Conservation (phyloP, 2,113 vertebrate genomes). For the Trochalopteron elliotii region DNA sequence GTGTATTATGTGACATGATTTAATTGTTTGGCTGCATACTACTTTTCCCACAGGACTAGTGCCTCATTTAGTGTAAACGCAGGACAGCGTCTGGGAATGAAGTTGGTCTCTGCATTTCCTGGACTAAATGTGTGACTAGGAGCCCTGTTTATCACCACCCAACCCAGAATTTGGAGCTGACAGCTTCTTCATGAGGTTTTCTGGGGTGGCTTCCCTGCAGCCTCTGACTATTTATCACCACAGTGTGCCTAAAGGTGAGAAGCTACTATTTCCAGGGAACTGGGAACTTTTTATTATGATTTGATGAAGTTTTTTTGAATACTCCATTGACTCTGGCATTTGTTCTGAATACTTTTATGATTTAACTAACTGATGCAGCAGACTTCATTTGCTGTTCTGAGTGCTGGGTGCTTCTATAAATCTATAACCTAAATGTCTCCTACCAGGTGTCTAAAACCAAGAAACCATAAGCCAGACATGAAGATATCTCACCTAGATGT, state of each 20-base stretch:
- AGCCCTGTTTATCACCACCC: not conserved
- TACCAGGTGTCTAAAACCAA: not conserved
- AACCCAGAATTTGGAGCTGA: not conserved
- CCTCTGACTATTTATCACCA: not conserved
- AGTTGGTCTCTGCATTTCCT: not conserved
- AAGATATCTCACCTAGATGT: not conserved
- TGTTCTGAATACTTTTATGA: not conserved
- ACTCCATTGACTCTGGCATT: rapidly evolving
- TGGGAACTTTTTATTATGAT: not conserved
- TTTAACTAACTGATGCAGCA: not conserved
- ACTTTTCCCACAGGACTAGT: constrained; percentile 7
- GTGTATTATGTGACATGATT: constrained; percentile 21
- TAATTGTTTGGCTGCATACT: constrained; percentile 12
- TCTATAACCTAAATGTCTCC: not conserved
- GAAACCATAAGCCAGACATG: not conserved
- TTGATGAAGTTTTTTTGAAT: not conserved
- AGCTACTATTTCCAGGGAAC: not conserved
- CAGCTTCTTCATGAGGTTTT: not conserved
- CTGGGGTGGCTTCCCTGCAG: not conserved
- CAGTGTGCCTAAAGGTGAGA: not conserved
- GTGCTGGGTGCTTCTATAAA: not conserved
- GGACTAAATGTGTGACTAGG: not conserved
- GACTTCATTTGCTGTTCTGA: not conserved
- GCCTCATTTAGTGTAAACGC: not conserved
- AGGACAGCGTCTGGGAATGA: constrained; percentile 13